Percentiles rank a stretch among this genome's conserved stretches.
phyloP scores from a whole-genome alignment of 2,797 vertebrate genomes.

The Aotus griseimembra region DNA sequence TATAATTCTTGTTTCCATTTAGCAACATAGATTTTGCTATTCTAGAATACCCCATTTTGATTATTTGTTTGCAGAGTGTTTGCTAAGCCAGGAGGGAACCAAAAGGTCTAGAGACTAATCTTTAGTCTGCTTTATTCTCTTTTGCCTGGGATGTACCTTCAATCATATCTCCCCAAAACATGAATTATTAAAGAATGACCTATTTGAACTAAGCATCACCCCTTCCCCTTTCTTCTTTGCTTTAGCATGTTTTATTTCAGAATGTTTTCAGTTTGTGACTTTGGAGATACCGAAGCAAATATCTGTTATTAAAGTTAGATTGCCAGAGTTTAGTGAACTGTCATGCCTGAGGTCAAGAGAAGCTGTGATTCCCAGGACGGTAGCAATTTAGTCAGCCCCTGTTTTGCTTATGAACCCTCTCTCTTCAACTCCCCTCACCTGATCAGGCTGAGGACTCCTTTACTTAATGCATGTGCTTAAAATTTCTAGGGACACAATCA shows the following conservation, averaged over 20 bases:
- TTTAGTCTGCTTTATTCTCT: neutral
- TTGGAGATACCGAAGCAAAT: slow-evolving; percentile 26
- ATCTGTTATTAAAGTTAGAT: neutral
- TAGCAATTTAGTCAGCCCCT: neutral
- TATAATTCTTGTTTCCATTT: neutral
- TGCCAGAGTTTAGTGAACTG: slow-evolving; percentile 45
- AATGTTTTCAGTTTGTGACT: slow-evolving; percentile 1
- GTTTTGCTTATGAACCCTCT: neutral
- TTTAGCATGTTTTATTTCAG: neutral
- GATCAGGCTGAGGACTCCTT: neutral
- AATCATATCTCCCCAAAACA: neutral
- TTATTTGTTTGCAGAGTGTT: neutral
- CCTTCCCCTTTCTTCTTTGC: neutral
- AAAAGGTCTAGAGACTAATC: neutral
- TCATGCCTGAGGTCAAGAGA: neutral
- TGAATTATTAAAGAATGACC: neutral
- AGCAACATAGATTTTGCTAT: neutral
- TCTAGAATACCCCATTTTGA: neutral
- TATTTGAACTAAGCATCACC: neutral
- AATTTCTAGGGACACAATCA: neutral
- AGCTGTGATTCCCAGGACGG: neutral
- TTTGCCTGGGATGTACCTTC: neutral
- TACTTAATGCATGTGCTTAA: neutral
- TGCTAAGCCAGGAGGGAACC: neutral
- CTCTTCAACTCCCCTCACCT: neutral